Evolutionary conservation across 2,888 invertebrate genomes (phyloP).

Genomic region (Lasioglossum oenotherae): DNA sequence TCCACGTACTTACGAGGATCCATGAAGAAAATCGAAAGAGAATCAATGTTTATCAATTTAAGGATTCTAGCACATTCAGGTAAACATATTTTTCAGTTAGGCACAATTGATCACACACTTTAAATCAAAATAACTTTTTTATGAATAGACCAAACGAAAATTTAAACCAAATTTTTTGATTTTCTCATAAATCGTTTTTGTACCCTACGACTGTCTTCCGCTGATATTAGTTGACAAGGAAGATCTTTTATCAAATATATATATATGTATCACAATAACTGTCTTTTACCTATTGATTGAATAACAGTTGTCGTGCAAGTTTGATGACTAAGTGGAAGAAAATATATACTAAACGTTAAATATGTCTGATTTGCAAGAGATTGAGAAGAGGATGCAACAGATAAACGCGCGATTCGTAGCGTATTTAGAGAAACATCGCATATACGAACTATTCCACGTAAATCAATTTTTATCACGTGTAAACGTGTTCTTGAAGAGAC

Average conservation of each 20-base stretch:
- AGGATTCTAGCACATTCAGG: not conserved
- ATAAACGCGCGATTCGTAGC: conserved; percentile 86
- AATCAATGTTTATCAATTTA: not conserved
- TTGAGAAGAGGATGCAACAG: conserved; percentile 55
- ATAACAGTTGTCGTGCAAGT: not conserved
- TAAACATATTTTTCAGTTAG: not conserved
- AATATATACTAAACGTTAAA: not conserved
- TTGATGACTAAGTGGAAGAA: not conserved
- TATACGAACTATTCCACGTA: conserved; percentile 88
- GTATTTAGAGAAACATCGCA: conserved; percentile 88
- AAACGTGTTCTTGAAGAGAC: not conserved
- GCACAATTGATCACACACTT: no score
- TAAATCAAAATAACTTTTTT: no score
- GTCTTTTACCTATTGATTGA: not conserved
- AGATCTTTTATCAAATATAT: not conserved
- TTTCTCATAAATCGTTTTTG: not conserved
- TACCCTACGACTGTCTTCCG: not conserved
- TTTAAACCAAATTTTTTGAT: not conserved
- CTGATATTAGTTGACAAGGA: not conserved
- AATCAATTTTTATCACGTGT: conserved; percentile 21
- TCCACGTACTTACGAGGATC: not conserved
- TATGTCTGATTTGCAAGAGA: conserved; percentile 32
- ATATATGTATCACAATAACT: not conserved
- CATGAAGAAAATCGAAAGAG: not conserved
- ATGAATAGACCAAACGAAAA: no score